These are phyloP conservation scores for Gymnocheta viridis DNA, from an alignment of 2,888 invertebrate genomes.

Conservation along the genomic window DNA sequence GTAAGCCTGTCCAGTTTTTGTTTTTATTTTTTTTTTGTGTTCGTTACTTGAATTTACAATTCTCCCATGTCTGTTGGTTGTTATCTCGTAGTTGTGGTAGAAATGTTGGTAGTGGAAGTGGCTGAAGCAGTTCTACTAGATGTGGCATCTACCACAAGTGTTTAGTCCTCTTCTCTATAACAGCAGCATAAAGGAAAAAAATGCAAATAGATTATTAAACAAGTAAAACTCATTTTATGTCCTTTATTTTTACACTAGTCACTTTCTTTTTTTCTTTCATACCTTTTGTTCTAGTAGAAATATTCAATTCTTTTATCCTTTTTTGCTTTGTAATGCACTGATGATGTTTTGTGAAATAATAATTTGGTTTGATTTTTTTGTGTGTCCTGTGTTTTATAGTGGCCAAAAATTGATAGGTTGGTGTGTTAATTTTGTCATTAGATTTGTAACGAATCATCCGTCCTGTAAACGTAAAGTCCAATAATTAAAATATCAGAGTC, in stretches of 20 bases:
- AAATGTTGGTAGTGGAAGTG: constrained; percentile 11
- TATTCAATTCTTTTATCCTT: not conserved
- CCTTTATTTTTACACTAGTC: constrained; percentile 21
- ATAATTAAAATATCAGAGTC: too few relatives aligned
- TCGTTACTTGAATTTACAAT: constrained; percentile 34
- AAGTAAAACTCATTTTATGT: constrained; percentile 30
- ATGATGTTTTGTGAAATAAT: constrained; percentile 49
- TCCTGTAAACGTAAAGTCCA: too few relatives aligned
- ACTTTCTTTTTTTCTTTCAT: not conserved
- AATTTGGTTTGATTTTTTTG: constrained; percentile 50
- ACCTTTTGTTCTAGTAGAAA: not conserved
- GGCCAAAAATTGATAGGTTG: not conserved
- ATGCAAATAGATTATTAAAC: not conserved
- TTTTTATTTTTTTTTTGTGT: constrained; percentile 22
- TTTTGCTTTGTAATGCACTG: not conserved
- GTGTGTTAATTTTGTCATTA: not conserved
- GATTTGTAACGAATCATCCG: too few relatives aligned
- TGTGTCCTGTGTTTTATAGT: not conserved
- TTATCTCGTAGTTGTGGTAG: constrained; percentile 16
- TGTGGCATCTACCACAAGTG: constrained; percentile 61
- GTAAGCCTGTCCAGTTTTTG: constrained; percentile 31
- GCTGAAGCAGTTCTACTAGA: not conserved
- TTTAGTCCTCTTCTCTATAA: constrained; percentile 51
- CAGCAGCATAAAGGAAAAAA: constrained; percentile 13
- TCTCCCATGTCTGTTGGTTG: constrained; percentile 30